Conservation (phyloP, 2,888 invertebrate genomes). For the Cheilosia grossa region DNA sequence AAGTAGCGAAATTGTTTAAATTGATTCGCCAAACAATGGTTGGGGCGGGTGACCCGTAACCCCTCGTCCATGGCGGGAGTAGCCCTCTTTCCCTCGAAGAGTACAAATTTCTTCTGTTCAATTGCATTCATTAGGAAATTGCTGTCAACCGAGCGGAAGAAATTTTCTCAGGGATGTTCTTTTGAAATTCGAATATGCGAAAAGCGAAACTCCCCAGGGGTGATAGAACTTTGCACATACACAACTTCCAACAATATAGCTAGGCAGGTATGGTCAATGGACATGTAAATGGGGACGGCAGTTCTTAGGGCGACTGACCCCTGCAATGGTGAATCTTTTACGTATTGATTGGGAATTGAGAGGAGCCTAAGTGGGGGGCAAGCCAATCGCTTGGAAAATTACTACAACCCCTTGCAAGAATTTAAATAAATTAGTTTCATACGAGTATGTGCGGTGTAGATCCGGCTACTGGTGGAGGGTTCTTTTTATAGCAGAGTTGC, state of each 20-base stretch:
- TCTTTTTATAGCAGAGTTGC: conserved; percentile 33
- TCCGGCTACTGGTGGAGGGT: background rate
- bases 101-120: conserved; percentile 54
- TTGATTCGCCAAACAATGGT: conserved; percentile 26
- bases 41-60: background rate
- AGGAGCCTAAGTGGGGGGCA: conserved; percentile 7
- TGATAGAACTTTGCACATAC: background rate
- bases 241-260: background rate
- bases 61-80: background rate
- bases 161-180: conserved; percentile 46
- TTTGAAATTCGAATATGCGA: conserved; percentile 27
- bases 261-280: conserved; percentile 40
- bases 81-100: conserved; percentile 30
- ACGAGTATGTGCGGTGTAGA: conserved; percentile 3
- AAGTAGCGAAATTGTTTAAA: conserved; percentile 48
- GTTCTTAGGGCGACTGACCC: conserved; percentile 44
- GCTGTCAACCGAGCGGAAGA: conserved; percentile 65
- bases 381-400: conserved; percentile 69
- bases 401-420: conserved; percentile 33
- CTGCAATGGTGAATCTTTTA: conserved; percentile 32
- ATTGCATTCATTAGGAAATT: conserved; percentile 72
- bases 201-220: conserved; percentile 2
- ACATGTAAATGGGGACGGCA: conserved; percentile 29
- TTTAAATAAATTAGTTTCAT: conserved; percentile 72
- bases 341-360: conserved; percentile 44